Evolutionary conservation across 2,888 invertebrate species (phyloP).

Genomic region (Chouioia cunea): DNA sequence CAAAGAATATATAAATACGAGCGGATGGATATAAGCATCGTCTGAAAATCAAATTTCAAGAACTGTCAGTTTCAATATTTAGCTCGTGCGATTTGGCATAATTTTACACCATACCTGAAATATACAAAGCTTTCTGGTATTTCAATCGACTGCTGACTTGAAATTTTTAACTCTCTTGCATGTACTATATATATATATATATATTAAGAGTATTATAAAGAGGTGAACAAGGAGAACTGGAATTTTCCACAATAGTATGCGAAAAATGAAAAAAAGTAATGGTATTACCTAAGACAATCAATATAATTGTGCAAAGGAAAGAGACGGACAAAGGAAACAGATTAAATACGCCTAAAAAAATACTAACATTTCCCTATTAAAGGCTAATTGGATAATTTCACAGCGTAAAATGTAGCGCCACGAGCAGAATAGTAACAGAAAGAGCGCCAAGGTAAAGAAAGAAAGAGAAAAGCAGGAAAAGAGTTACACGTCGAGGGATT

Average conservation of each 20-base stretch:
- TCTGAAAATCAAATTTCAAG: conserved; percentile 16
- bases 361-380: background rate
- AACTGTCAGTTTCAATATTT: background rate
- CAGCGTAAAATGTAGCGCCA: background rate
- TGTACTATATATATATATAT: too few species aligned
- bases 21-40: background rate
- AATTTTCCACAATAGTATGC: too few species aligned
- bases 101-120: background rate
- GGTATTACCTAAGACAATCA: too few species aligned
- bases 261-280: too few species aligned
- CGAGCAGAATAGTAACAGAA: background rate
- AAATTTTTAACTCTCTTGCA: conserved; percentile 13
- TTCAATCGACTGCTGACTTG: background rate
- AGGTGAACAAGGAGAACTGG: too few species aligned
- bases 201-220: conserved; percentile 19
- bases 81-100: conserved; percentile 9
- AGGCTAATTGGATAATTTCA: conserved; percentile 6
- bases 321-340: background rate
- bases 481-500: conserved; percentile 35
- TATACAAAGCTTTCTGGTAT: conserved; percentile 4
- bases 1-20: too few species aligned
- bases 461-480: conserved; percentile 31
- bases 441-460: conserved; percentile 20
- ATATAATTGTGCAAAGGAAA: too few species aligned
- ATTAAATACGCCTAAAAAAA: background rate